These are phyloP conservation scores for Heterodera schachtii DNA, from an alignment of 1,140 invertebrate species.

Conservation along the genomic window DNA sequence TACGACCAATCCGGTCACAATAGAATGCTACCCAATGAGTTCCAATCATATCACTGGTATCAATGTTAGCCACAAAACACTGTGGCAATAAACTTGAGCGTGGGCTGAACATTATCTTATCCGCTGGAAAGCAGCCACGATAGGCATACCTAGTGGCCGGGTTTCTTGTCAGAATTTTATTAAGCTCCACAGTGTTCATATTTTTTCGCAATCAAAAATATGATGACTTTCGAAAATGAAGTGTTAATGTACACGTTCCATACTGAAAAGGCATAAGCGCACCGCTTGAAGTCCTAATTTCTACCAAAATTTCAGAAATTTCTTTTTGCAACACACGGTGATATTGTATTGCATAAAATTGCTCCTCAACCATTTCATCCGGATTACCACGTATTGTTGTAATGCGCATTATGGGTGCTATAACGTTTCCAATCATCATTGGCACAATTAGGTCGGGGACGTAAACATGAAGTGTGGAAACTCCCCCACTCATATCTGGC, in stretches of 20 bases:
- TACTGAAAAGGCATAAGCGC: slow-evolving; percentile 14
- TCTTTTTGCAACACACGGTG: slow-evolving; percentile 22
- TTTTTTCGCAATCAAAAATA: too few relatives aligned
- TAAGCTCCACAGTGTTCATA: slow-evolving; percentile 20
- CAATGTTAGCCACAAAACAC: not conserved
- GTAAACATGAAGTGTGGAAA: slow-evolving; percentile 28
- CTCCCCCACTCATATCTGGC: slow-evolving; percentile 7
- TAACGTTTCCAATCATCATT: slow-evolving; percentile 23
- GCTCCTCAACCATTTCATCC: slow-evolving; percentile 27
- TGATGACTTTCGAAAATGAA: not conserved
- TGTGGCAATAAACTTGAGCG: not conserved
- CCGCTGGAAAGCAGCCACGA: not conserved
- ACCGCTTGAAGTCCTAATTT: slow-evolving; percentile 24
- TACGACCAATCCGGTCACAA: not conserved
- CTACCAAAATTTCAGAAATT: slow-evolving; percentile 26
- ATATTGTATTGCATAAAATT: slow-evolving; percentile 14
- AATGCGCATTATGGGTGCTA: slow-evolving; percentile 29
- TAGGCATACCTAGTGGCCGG: not conserved
- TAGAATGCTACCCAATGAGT: not conserved
- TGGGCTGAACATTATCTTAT: not conserved
- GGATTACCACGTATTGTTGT: slow-evolving; percentile 7
- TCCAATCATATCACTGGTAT: not conserved
- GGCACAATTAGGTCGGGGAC: slow-evolving; percentile 36
- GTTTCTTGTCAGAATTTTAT: slow-evolving; percentile 11
- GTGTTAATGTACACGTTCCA: slow-evolving; percentile 4